phyloP scores from a whole-genome alignment of 2,797 vertebrate genomes.

The Steatocranus sp. region DNA sequence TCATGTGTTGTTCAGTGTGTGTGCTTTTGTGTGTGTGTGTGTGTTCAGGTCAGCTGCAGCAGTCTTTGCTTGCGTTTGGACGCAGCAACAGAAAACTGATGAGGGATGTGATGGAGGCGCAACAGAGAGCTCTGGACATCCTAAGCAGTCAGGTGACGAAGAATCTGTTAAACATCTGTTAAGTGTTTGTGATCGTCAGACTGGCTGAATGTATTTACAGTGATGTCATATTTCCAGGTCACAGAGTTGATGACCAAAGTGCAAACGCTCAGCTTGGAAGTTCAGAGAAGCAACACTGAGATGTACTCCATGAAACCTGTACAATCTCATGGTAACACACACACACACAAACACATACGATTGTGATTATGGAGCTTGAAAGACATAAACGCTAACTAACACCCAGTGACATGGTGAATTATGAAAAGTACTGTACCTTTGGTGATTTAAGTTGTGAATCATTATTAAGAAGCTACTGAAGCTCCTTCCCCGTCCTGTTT shows the following conservation, averaged over 20 bases:
- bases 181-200: neutral
- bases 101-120: slow-evolving; percentile 88
- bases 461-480: neutral
- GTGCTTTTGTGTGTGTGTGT: neutral
- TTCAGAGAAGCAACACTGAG: slow-evolving; percentile 84
- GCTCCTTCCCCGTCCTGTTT: neutral
- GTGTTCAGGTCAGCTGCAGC: slow-evolving; percentile 85
- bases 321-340: slow-evolving; percentile 83
- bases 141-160: slow-evolving; percentile 82
- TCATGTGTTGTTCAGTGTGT: neutral
- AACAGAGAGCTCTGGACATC: slow-evolving; percentile 86
- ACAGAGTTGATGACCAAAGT: slow-evolving; percentile 85
- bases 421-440: neutral
- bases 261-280: slow-evolving; percentile 82
- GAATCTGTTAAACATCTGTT: neutral
- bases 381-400: neutral
- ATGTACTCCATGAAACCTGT: slow-evolving; percentile 82
- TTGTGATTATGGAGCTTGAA: neutral
- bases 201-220: neutral
- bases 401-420: neutral
- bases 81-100: slow-evolving; percentile 87
- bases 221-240: slow-evolving; percentile 64
- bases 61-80: slow-evolving; percentile 83
- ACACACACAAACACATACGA: neutral
- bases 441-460: neutral